These are phyloP conservation scores for Stegophylla sp. DNA, from an alignment of 2,888 invertebrate species.

Conservation along the genomic window DNA sequence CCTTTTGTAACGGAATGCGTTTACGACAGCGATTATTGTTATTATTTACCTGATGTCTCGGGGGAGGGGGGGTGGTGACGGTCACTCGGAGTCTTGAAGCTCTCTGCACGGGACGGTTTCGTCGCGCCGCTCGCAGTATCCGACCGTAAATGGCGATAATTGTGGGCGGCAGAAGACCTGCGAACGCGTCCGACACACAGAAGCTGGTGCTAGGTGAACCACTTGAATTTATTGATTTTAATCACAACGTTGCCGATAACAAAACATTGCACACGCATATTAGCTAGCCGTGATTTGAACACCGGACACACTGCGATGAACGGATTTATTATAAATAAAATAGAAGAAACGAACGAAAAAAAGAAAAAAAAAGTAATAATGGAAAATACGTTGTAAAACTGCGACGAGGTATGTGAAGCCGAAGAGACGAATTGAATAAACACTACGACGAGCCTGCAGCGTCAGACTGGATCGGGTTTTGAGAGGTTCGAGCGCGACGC, in stretches of 20 bases:
- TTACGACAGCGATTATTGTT: no score
- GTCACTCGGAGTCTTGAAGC: background rate
- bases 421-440: background rate
- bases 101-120: background rate
- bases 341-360: background rate
- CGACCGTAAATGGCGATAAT: no score
- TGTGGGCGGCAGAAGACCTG: no score
- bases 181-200: background rate
- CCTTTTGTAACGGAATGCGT: no score
- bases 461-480: constrained; percentile 50
- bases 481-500: constrained; percentile 43
- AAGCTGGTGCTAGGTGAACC: background rate
- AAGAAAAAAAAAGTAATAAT: background rate
- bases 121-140: background rate
- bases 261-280: constrained; percentile 38
- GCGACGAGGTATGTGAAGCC: background rate
- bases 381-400: background rate
- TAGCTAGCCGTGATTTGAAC: constrained; percentile 1
- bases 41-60: constrained; percentile 31
- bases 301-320: background rate
- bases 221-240: constrained; percentile 9
- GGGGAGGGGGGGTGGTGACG: background rate
- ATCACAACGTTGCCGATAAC: constrained; percentile 8
- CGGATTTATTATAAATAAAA: background rate
- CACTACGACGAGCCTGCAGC: constrained; percentile 40